Conservation (phyloP, 2,797 vertebrate species). For the Sebastes diaconus region DNA sequence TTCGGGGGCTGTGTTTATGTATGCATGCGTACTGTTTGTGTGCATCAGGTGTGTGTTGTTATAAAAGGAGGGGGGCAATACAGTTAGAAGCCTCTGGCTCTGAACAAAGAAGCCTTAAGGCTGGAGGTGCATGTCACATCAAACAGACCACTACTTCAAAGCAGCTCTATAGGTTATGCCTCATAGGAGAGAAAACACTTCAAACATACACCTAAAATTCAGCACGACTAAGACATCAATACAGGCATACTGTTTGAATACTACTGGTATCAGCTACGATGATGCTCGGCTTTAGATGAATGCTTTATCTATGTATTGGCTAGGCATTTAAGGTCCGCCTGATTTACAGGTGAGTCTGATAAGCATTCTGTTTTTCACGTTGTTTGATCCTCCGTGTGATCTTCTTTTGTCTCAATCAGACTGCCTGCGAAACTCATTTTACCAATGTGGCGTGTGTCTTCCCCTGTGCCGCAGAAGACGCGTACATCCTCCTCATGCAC, state of each 20-base stretch:
- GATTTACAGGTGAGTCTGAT: slow-evolving; percentile 6
- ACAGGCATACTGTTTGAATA: slow-evolving; percentile 2
- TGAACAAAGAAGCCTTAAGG: slow-evolving; percentile 54
- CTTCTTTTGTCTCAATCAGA: slow-evolving; percentile 23
- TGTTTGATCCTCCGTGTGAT: slow-evolving; percentile 13
- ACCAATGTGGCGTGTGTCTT: slow-evolving; percentile 2
- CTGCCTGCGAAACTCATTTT: slow-evolving; percentile 25
- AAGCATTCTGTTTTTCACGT: neutral
- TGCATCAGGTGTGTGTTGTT: slow-evolving; percentile 27
- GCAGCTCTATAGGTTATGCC: slow-evolving; percentile 53
- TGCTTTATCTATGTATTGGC: slow-evolving; percentile 1
- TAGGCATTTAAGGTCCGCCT: neutral
- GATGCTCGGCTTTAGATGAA: slow-evolving; percentile 14
- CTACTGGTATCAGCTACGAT: neutral
- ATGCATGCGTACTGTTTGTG: slow-evolving; percentile 1
- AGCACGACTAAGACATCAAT: slow-evolving; percentile 39
- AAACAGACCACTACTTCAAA: slow-evolving; percentile 75
- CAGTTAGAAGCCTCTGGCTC: slow-evolving; percentile 52
- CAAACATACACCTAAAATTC: slow-evolving; percentile 55
- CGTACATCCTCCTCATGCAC: neutral
- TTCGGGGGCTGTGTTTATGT: neutral
- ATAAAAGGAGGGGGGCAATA: slow-evolving; percentile 20
- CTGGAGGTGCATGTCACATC: slow-evolving; percentile 68
- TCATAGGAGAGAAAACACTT: slow-evolving; percentile 50
- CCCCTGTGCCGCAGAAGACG: slow-evolving; percentile 11